phyloP scores from a whole-genome alignment of 2,113 vertebrate genomes.

The Bucco capensis region DNA sequence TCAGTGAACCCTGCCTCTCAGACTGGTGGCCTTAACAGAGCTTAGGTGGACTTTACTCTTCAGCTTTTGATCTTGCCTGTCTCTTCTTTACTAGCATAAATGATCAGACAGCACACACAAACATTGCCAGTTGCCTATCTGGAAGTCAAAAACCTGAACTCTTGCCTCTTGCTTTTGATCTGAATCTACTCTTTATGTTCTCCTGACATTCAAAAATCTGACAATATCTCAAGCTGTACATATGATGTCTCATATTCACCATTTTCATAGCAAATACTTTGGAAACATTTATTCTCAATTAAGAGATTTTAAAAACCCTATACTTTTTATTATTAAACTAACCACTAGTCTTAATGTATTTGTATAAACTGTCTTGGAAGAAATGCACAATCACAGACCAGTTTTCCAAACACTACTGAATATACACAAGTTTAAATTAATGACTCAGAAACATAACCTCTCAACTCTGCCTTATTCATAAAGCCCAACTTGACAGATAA shows the following conservation, averaged over 20 bases:
- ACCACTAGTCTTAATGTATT: background rate
- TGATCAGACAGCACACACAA: constrained; percentile 53
- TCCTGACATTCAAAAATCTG: background rate
- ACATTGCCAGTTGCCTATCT: background rate
- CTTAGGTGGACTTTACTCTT: constrained; percentile 34
- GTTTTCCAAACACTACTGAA: background rate
- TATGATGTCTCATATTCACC: background rate
- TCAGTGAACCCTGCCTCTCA: background rate
- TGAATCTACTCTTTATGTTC: background rate
- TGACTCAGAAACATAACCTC: background rate
- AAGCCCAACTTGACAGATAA: constrained; percentile 10
- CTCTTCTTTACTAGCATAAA: constrained; percentile 29
- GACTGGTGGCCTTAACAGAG: background rate
- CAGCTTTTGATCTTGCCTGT: constrained; percentile 39
- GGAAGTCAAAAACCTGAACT: constrained; percentile 1
- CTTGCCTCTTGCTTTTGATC: constrained; percentile 24
- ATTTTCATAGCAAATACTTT: background rate
- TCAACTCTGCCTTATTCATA: constrained; percentile 10
- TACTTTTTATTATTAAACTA: background rate
- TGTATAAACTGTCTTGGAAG: background rate
- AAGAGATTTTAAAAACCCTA: background rate
- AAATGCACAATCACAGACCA: background rate
- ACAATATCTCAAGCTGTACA: background rate
- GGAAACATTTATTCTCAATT: background rate
- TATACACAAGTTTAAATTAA: constrained; percentile 32